Conservation (phyloP, 1,140 invertebrate species). For the Megalopta genalis region DNA sequence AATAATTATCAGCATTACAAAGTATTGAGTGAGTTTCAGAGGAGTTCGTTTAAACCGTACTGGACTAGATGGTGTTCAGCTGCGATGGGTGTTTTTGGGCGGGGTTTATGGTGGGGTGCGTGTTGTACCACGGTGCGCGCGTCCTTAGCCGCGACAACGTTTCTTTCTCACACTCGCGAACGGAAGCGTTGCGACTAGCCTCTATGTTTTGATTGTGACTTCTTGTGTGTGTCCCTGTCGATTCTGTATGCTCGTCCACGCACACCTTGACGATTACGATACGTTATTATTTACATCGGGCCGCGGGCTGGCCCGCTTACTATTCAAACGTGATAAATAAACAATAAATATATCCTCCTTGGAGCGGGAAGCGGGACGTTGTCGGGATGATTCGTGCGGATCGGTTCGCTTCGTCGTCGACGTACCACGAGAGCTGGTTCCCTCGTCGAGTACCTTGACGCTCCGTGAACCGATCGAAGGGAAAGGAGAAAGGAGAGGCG, state of each 20-base stretch:
- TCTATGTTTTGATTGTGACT: conserved; percentile 71
- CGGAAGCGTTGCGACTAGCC: conserved; percentile 65
- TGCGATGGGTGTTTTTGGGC: conserved; percentile 47
- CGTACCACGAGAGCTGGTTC: too few species aligned
- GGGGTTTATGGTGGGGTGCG: conserved; percentile 34
- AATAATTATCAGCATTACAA: conserved; percentile 39
- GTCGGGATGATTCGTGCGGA: not conserved
- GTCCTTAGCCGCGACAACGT: not conserved
- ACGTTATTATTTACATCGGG: conserved; percentile 60
- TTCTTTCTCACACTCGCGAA: not conserved
- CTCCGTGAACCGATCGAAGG: not conserved
- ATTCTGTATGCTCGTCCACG: conserved; percentile 33
- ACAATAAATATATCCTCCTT: conserved; percentile 68
- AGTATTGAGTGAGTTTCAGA: conserved; percentile 40
- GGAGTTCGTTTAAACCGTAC: conserved; percentile 46
- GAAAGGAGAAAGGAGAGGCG: not conserved
- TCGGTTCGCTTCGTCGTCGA: conserved; percentile 30
- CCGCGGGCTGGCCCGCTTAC: not conserved
- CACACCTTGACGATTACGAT: conserved; percentile 29
- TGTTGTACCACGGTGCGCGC: not conserved
- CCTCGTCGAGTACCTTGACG: not conserved
- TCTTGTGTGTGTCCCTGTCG: conserved; percentile 13
- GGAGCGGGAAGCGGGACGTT: not conserved
- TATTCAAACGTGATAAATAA: conserved; percentile 66
- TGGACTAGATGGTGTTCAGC: conserved; percentile 73